Evolutionary conservation across 2,888 invertebrate species (phyloP).

Genomic region (Hydrotaea diabolus): DNA sequence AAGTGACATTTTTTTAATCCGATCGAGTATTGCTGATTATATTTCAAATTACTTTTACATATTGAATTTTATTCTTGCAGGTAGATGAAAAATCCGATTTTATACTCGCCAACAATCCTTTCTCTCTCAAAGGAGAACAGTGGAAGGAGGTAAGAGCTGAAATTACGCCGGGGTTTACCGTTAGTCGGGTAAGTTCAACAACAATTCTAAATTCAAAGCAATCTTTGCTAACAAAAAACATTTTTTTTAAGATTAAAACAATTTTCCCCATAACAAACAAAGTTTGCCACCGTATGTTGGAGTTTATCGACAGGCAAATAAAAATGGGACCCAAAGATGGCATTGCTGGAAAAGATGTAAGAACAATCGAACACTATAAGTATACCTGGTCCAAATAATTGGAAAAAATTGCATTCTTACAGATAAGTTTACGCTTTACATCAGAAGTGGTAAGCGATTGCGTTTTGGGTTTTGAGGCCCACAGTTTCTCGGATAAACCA

Average conservation of each 20-base stretch:
- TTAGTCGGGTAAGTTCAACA: slow-evolving; percentile 78
- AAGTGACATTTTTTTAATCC: too few species aligned
- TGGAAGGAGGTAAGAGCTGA: slow-evolving; percentile 82
- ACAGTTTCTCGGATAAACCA: slow-evolving; percentile 77
- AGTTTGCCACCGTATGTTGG: slow-evolving; percentile 79
- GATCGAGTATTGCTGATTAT: slow-evolving; percentile 69
- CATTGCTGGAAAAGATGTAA: slow-evolving; percentile 80
- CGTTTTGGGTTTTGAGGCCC: slow-evolving; percentile 81
- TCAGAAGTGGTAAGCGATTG: slow-evolving; percentile 81
- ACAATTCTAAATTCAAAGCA: neutral
- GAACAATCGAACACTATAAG: slow-evolving; percentile 9
- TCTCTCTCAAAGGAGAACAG: slow-evolving; percentile 80
- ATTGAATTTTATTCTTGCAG: slow-evolving; percentile 71
- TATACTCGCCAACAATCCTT: slow-evolving; percentile 81
- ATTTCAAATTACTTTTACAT: slow-evolving; percentile 73
- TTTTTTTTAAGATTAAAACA: slow-evolving; percentile 77
- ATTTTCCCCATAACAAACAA: slow-evolving; percentile 81
- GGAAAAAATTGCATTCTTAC: neutral
- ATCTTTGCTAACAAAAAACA: neutral
- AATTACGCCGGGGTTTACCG: slow-evolving; percentile 82
- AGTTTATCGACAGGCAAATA: slow-evolving; percentile 78
- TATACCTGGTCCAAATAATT: neutral
- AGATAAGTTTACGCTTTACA: slow-evolving; percentile 79
- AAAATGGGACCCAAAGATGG: slow-evolving; percentile 74
- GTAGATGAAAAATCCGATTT: slow-evolving; percentile 81